Percentiles rank a stretch among this genome's conserved stretches.
These are phyloP conservation scores for Glyphotaelius pellucidus DNA, from an alignment of 2,888 invertebrate genomes.

Conservation along the genomic window DNA sequence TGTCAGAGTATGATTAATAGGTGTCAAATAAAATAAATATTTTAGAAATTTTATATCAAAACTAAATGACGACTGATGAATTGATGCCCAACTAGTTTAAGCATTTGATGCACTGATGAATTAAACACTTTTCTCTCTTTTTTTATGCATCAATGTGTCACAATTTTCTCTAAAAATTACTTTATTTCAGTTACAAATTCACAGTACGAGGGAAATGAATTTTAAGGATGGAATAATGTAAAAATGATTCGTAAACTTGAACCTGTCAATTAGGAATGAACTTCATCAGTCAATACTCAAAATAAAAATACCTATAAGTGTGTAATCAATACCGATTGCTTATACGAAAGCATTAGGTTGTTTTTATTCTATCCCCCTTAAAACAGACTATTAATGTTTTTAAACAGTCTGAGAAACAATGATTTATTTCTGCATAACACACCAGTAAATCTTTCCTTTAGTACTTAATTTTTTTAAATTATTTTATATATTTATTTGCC, in stretches of 20 bases:
- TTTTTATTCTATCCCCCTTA: background rate
- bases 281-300: background rate
- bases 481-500: too few relatives aligned
- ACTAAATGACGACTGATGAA: constrained; percentile 32
- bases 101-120: constrained; percentile 44
- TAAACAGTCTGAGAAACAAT: too few relatives aligned
- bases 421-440: too few relatives aligned
- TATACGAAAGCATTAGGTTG: background rate
- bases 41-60: constrained; percentile 37
- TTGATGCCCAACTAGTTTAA: constrained; percentile 42
- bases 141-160: background rate
- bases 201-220: background rate
- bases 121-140: constrained; percentile 19
- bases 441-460: too few relatives aligned
- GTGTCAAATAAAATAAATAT: constrained; percentile 22
- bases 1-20: constrained; percentile 19
- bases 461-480: too few relatives aligned
- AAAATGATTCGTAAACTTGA: background rate
- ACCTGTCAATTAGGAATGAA: background rate
- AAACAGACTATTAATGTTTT: background rate
- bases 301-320: background rate
- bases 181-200: background rate
- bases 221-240: background rate
- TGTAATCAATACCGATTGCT: background rate
- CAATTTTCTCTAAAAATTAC: background rate